phyloP scores from a whole-genome alignment of 2,113 vertebrate species.

The Ammodytes dubius region DNA sequence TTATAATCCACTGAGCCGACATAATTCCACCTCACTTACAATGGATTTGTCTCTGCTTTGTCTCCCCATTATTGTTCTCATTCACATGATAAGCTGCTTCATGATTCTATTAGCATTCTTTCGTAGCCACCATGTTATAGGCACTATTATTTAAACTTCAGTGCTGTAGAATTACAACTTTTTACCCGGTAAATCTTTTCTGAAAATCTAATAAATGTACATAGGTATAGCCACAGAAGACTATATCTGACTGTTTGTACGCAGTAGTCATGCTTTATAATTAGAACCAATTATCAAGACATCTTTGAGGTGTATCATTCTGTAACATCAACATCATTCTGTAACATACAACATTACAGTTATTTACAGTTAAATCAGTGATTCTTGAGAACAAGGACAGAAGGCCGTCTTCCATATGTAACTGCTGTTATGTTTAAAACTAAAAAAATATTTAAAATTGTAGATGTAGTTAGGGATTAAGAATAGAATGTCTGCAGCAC shows the following conservation, averaged over 20 bases:
- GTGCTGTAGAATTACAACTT: constrained; percentile 62
- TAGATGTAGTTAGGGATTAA: too few relatives aligned
- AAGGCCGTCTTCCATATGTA: too few relatives aligned
- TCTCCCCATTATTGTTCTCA: constrained; percentile 82
- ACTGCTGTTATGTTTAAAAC: too few relatives aligned
- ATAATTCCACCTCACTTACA: constrained; percentile 85
- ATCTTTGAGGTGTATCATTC: background rate
- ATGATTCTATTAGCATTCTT: constrained; percentile 76
- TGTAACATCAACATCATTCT: constrained; percentile 1
- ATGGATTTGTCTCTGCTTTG: constrained; percentile 84
- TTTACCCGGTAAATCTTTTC: constrained; percentile 26
- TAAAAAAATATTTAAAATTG: too few relatives aligned
- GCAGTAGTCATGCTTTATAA: background rate
- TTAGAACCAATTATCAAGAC: background rate
- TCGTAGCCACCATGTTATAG: constrained; percentile 46
- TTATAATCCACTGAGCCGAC: constrained; percentile 84
- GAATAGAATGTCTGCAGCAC: too few relatives aligned
- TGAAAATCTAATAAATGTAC: constrained; percentile 31
- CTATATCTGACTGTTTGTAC: constrained; percentile 6
- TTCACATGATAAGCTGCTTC: constrained; percentile 82
- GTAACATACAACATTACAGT: background rate
- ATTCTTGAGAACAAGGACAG: too few relatives aligned
- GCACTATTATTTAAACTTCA: constrained; percentile 58
- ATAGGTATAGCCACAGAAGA: constrained; percentile 13
- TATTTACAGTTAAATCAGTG: background rate